Evolutionary conservation across 2,888 invertebrate species (phyloP).

Genomic region (Omphaloscelis lunosa): DNA sequence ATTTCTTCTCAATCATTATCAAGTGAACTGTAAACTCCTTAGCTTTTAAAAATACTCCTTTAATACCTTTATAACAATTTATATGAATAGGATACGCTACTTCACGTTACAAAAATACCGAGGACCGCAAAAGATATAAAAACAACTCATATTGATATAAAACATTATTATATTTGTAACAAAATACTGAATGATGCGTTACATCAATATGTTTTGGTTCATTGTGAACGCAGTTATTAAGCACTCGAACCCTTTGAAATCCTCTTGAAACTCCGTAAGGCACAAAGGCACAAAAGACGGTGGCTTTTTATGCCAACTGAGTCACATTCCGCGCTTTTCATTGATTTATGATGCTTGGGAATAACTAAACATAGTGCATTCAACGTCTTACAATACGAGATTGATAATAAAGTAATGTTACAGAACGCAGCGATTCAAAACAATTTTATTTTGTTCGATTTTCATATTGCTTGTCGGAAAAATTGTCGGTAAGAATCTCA

Average conservation of each 20-base stretch:
- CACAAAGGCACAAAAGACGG: conserved; percentile 75
- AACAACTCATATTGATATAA: conserved; percentile 64
- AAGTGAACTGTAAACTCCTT: conserved; percentile 38
- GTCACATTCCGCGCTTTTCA: conserved; percentile 67
- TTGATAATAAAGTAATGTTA: conserved; percentile 57
- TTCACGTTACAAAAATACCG: conserved; percentile 57
- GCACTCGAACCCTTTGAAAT: conserved; percentile 80
- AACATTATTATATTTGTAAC: conserved; percentile 70
- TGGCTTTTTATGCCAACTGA: conserved; percentile 75
- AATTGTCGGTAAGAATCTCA: conserved; percentile 26
- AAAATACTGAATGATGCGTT: conserved; percentile 67
- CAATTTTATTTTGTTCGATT: conserved; percentile 54
- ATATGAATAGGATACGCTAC: conserved; percentile 63
- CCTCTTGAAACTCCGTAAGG: conserved; percentile 63
- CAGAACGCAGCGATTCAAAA: conserved; percentile 48
- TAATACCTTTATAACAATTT: conserved; percentile 28
- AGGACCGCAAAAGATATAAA: conserved; percentile 62
- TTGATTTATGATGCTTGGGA: conserved; percentile 65
- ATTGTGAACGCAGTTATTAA: conserved; percentile 79
- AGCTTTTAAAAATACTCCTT: conserved; percentile 36
- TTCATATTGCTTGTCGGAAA: conserved; percentile 31
- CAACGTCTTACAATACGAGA: conserved; percentile 59
- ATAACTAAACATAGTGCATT: conserved; percentile 62
- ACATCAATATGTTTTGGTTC: conserved; percentile 67
- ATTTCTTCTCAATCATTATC: conserved; percentile 51